Evolutionary conservation across 1,140 invertebrate genomes (phyloP).

Genomic region (Brachystomella parvula): DNA sequence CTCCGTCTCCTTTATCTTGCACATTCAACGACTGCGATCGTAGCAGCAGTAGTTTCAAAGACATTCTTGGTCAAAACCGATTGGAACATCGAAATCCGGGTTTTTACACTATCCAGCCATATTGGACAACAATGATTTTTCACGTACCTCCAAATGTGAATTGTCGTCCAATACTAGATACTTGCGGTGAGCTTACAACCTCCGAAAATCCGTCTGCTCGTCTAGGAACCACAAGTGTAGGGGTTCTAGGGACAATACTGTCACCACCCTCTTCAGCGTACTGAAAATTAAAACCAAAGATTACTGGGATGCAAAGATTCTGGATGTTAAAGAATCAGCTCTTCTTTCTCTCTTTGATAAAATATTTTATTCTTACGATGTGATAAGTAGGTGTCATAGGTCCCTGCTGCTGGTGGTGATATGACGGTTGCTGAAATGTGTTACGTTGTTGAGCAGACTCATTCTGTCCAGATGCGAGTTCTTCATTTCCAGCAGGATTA

Average conservation of each 20-base stretch:
- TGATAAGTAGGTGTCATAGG: background rate
- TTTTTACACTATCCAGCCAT: too few species aligned
- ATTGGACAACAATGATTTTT: background rate
- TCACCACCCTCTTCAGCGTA: slow-evolving; percentile 52
- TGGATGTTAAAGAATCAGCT: background rate
- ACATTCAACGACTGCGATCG: slow-evolving; percentile 11
- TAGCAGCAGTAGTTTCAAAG: slow-evolving; percentile 19
- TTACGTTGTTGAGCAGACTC: background rate
- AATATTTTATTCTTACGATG: background rate
- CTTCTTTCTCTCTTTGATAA: background rate
- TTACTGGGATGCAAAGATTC: too few species aligned
- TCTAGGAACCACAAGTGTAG: slow-evolving; percentile 72
- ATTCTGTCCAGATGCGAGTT: slow-evolving; percentile 1
- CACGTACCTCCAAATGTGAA: slow-evolving; percentile 61
- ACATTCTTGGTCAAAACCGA: slow-evolving; percentile 28
- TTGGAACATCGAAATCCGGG: too few species aligned
- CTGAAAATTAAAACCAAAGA: background rate
- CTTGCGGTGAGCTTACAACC: slow-evolving; percentile 79
- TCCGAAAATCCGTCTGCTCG: slow-evolving; percentile 83
- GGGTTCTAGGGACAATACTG: slow-evolving; percentile 82
- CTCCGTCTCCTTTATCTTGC: background rate
- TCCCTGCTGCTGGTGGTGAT: background rate
- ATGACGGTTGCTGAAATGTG: background rate
- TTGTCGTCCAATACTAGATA: slow-evolving; percentile 52
- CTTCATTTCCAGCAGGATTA: background rate